These are phyloP conservation scores for Sebastes schlegelii DNA, from an alignment of 2,113 vertebrate species.

Conservation along the genomic window DNA sequence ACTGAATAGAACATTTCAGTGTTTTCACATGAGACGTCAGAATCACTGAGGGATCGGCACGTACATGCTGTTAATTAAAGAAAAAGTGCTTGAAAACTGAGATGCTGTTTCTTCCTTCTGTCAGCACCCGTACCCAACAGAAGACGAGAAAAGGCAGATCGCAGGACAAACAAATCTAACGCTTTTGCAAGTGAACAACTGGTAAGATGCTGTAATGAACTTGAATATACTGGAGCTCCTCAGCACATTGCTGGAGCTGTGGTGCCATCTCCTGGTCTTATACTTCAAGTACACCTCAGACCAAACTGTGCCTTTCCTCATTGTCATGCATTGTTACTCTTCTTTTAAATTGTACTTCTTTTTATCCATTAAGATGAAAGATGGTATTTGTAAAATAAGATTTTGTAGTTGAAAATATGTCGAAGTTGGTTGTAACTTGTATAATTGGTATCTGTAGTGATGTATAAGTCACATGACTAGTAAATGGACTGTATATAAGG, in stretches of 20 bases:
- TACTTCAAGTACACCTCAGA: conserved; percentile 18
- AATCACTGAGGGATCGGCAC: neutral
- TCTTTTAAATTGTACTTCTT: too few relatives aligned
- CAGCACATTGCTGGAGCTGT: conserved; percentile 17
- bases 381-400: neutral
- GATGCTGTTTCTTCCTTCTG: conserved; percentile 37
- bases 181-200: conserved; percentile 99
- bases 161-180: conserved; percentile 97
- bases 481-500: neutral
- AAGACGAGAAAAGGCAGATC: conserved; percentile 98
- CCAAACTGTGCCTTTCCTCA: neutral
- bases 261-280: conserved; percentile 74
- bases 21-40: neutral
- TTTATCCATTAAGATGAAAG: too few relatives aligned
- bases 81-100: neutral
- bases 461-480: neutral
- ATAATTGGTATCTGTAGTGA: neutral
- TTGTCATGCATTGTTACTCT: neutral
- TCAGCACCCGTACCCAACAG: conserved; percentile 98
- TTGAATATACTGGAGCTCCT: neutral
- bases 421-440: neutral
- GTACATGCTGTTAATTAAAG: neutral
- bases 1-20: neutral
- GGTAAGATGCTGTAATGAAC: conserved; percentile 84
- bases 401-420: neutral